Base-by-base conservation (phyloP, 1,140 invertebrate genomes). In the Pseudomyrmex flavicornis region DNA sequence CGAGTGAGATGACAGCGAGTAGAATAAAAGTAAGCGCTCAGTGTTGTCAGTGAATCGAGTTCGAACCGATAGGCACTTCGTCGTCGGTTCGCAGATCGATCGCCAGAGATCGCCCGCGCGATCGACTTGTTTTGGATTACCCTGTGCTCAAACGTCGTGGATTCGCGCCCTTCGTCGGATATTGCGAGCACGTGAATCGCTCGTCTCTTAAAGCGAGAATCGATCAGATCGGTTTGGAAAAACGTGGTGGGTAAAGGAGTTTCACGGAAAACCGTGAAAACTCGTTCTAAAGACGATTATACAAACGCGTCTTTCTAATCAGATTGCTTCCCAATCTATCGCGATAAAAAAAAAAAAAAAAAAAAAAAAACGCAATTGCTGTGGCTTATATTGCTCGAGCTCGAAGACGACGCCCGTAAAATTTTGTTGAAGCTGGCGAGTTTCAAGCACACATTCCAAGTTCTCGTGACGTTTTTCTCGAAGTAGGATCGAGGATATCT, bases 201-300 rank as follows among this genome's bases (percentile, higher is more conserved):
- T 35, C 86, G 76, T 58, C 83, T 77, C 77, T 88, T 85, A 59
- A 83, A 85, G 68, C 58, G 72, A 84, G 62, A 87, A 88, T 88
- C 83, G 87, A 88, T 88, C 85, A 82, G 52, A 46, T 46, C 54
- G 58, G 70, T 84, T 83, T 54, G 69, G 5, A 35, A 80, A 80
- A 87, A 85, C 86, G 82, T 73, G 86, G 75, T 73, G 83, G 65
- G 87, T 88, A 88, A 88, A 0, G 35, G 35, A 35, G 86, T 88
- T 88, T 65, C 65, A 70, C 61, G 58, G 62, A 56, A 56, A 22
- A 10, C 9, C 13, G 13, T 15, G 52, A 15, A 59, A 62, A 73
- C 69, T 70, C 65, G 50, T 54, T 54, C 22, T 48, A 52, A 74
- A 59, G 12, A 59, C 20, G 77, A 65, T 83, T 85, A 48, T 13